phyloP scores from a whole-genome alignment of 2,888 invertebrate genomes.

The Hesperia comma region DNA sequence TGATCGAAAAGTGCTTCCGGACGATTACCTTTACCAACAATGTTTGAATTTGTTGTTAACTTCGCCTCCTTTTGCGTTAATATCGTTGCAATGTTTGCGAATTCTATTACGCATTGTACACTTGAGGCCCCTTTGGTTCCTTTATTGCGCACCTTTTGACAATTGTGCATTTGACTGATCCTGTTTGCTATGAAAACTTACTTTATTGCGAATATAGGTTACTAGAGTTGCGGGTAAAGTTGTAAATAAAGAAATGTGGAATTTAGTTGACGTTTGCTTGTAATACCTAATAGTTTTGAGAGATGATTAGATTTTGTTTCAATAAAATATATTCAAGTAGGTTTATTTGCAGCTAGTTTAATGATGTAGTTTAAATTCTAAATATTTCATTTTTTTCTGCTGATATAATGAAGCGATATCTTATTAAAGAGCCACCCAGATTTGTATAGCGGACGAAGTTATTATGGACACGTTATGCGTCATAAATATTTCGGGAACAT shows the following conservation, averaged over 20 bases:
- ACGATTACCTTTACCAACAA: constrained; percentile 75
- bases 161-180: constrained; percentile 71
- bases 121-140: constrained; percentile 59
- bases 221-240: constrained; percentile 6
- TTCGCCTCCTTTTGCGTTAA: constrained; percentile 82
- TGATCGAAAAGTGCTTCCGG: constrained; percentile 75
- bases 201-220: constrained; percentile 34
- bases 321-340: neutral
- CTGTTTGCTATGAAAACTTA: constrained; percentile 50
- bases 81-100: constrained; percentile 81
- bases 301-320: neutral
- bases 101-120: constrained; percentile 82
- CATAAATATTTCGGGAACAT: constrained; percentile 84
- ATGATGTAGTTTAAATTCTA: neutral
- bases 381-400: constrained; percentile 10
- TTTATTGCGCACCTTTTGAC: constrained; percentile 66
- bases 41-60: constrained; percentile 82
- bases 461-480: constrained; percentile 81
- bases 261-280: neutral
- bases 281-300: neutral
- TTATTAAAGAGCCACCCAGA: constrained; percentile 79
- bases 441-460: constrained; percentile 74
- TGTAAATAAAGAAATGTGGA: neutral
- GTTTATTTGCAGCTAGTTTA: neutral
- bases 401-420: constrained; percentile 76